Percentiles rank a stretch among this genome's conserved stretches.
These are phyloP conservation scores for Leptopilina boulardi DNA, from an alignment of 1,140 invertebrate genomes.

Conservation along the genomic window DNA sequence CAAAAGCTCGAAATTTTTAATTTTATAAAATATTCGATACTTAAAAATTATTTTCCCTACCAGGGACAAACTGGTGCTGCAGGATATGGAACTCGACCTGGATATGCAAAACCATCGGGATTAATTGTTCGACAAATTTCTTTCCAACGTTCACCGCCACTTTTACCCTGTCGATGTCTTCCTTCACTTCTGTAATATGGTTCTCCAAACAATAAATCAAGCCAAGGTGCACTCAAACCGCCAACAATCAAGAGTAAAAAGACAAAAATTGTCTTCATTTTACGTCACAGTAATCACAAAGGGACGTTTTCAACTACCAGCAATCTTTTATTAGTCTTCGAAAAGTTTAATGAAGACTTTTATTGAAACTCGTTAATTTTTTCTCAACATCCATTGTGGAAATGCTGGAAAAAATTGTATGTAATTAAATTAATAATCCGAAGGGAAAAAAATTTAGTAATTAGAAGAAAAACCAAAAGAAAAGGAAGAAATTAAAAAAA, in stretches of 20 bases:
- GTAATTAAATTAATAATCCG: too few relatives aligned
- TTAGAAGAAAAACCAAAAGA: too few relatives aligned
- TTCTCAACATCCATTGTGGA: background rate
- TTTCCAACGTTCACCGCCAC: conserved; percentile 70
- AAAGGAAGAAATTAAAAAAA: too few relatives aligned
- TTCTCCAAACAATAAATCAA: conserved; percentile 59
- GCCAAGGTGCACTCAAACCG: conserved; percentile 61
- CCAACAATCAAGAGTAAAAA: conserved; percentile 54
- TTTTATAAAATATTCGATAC: background rate
- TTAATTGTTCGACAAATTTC: conserved; percentile 71
- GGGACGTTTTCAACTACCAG: background rate
- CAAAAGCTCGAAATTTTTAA: background rate
- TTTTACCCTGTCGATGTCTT: conserved; percentile 53
- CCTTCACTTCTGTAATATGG: conserved; percentile 47
- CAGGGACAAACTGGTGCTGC: conserved; percentile 67
- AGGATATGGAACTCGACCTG: conserved; percentile 65
- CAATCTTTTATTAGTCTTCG: background rate
- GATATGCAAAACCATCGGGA: conserved; percentile 68
- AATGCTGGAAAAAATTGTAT: too few relatives aligned
- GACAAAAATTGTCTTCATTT: conserved; percentile 59
- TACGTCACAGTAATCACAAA: background rate
- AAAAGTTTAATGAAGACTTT: background rate
- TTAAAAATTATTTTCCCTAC: conserved; percentile 44
- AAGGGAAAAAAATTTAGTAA: too few relatives aligned
- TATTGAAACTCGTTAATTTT: background rate